phyloP scores from a whole-genome alignment of 1,140 invertebrate species.

The Heliothis subflexa region DNA sequence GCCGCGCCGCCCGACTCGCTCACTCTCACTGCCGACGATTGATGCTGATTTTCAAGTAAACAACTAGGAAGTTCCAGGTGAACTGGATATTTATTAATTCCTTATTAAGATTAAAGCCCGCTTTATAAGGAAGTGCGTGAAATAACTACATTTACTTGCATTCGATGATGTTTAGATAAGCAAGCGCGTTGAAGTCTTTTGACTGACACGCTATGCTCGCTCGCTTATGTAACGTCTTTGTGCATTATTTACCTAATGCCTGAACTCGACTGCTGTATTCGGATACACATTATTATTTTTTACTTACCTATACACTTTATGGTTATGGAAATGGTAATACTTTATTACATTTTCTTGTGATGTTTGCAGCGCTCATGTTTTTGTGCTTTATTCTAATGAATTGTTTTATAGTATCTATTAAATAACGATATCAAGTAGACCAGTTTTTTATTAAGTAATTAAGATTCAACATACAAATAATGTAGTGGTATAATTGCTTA shows the following conservation, averaged over 20 bases:
- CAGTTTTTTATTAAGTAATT: background rate
- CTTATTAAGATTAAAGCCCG: slow-evolving; percentile 54
- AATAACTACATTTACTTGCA: slow-evolving; percentile 45
- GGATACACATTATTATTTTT: slow-evolving; percentile 24
- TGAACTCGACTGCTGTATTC: slow-evolving; percentile 2
- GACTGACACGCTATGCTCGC: slow-evolving; percentile 41
- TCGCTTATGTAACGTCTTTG: slow-evolving; percentile 39
- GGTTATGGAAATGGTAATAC: slow-evolving; percentile 19
- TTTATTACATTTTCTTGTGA: slow-evolving; percentile 33
- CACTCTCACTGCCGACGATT: slow-evolving; percentile 75
- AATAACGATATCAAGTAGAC: too few species aligned
- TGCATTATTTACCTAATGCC: slow-evolving; percentile 46
- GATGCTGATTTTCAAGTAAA: slow-evolving; percentile 73
- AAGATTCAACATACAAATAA: slow-evolving; percentile 3
- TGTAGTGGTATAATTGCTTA: background rate
- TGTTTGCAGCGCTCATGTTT: slow-evolving; percentile 30
- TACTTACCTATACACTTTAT: slow-evolving; percentile 2
- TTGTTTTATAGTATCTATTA: too few species aligned
- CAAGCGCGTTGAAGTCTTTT: slow-evolving; percentile 61
- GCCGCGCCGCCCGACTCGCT: slow-evolving; percentile 48
- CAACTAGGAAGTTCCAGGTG: slow-evolving; percentile 76
- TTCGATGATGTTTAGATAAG: slow-evolving; percentile 48
- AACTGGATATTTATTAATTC: slow-evolving; percentile 66
- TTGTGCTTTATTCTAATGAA: background rate
- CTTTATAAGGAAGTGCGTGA: slow-evolving; percentile 61